Evolutionary conservation across 2,888 invertebrate genomes (phyloP).

Genomic region (Oxystoma pomonae): DNA sequence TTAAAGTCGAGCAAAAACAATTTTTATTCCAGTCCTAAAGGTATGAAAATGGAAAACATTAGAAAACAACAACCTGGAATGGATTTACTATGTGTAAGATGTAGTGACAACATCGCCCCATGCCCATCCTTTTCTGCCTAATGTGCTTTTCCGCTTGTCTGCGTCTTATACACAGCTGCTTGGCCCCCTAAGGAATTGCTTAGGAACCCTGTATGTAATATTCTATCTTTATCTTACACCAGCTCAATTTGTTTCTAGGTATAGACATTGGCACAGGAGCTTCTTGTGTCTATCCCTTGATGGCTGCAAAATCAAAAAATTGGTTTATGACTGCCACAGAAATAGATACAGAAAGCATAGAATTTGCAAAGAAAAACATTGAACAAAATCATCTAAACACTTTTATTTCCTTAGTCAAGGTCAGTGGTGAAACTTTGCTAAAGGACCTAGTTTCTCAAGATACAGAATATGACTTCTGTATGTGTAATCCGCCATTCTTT

Average conservation of each 20-base stretch:
- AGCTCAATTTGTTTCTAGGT: neutral
- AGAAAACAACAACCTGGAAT: too few relatives aligned
- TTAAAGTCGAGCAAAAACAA: too few relatives aligned
- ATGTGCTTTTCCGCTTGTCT: too few relatives aligned
- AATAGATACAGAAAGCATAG: slow-evolving; percentile 64
- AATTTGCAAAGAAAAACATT: slow-evolving; percentile 70
- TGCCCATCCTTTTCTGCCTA: too few relatives aligned
- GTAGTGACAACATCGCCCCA: too few relatives aligned
- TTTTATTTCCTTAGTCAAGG: slow-evolving; percentile 61
- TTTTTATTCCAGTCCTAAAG: too few relatives aligned
- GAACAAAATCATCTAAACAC: slow-evolving; percentile 64
- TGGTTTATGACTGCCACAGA: slow-evolving; percentile 92
- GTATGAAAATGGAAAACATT: too few relatives aligned
- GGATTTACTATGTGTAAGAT: too few relatives aligned
- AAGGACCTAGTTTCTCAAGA: slow-evolving; percentile 43
- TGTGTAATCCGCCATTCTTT: slow-evolving; percentile 99
- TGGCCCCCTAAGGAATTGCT: too few relatives aligned
- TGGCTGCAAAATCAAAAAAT: slow-evolving; percentile 72
- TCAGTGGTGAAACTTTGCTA: slow-evolving; percentile 50
- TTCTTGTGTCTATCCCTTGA: slow-evolving; percentile 86
- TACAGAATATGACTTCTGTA: slow-evolving; percentile 62
- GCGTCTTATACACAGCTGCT: too few relatives aligned
- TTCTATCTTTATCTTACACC: too few relatives aligned
- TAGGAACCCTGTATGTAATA: too few relatives aligned
- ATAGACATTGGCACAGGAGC: slow-evolving; percentile 81